A percentile compares a stretch with the other conserved stretches of the same genome.
Conservation (phyloP, 2,888 invertebrate genomes). For the Microplitis manilae region DNA sequence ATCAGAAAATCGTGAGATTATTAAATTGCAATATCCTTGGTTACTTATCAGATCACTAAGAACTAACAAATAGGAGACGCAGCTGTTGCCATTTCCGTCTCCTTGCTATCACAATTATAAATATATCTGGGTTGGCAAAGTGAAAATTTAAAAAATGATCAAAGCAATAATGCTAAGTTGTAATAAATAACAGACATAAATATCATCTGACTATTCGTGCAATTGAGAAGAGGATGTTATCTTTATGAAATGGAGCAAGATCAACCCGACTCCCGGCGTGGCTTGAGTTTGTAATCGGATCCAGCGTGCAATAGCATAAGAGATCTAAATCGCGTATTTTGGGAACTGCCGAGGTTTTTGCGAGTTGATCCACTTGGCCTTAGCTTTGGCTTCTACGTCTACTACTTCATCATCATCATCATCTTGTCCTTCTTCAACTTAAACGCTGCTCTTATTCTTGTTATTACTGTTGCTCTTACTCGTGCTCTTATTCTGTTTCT, state of each 20-base stretch:
- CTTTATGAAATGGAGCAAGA: constrained; percentile 1
- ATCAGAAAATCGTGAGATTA: constrained; percentile 59
- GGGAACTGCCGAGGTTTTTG: constrained; percentile 35
- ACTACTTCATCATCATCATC: constrained; percentile 4
- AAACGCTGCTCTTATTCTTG: constrained; percentile 2
- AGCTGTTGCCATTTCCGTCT: background rate
- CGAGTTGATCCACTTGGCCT: constrained; percentile 32
- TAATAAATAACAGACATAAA: constrained; percentile 1
- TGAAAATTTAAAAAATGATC: background rate
- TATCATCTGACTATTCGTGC: background rate
- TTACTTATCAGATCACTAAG: background rate
- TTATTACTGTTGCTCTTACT: constrained; percentile 37
- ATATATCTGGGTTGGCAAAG: background rate
- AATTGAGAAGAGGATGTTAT: background rate
- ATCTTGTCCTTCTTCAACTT: constrained; percentile 3
- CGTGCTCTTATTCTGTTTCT: constrained; percentile 38
- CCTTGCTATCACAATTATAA: background rate
- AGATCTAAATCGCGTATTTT: constrained; percentile 44
- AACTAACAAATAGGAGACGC: background rate
- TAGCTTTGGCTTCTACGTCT: background rate
- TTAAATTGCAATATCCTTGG: constrained; percentile 54
- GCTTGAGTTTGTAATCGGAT: constrained; percentile 38
- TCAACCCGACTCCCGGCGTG: background rate
- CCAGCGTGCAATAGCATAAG: background rate
- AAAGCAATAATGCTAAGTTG: background rate